Evolutionary conservation across 2,797 vertebrate species (phyloP), one percentile per base, ranked within the genome.

Genomic region (Emydoidea blandingii): DNA sequence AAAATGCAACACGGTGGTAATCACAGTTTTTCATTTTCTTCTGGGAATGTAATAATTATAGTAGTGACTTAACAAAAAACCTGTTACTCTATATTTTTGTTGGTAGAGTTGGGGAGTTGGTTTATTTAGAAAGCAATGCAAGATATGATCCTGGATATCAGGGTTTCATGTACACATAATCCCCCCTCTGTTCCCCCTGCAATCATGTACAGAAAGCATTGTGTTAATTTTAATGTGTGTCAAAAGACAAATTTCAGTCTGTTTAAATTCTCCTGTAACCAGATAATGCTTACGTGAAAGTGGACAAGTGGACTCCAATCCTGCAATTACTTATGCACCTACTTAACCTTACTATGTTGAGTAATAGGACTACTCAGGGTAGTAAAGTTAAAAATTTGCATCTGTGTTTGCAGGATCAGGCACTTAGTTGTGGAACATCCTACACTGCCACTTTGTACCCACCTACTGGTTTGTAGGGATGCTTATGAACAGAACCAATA

Each of bases 131-230:
- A 89, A 90, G 29, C 59, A 54, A 37, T 0, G 1, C 2, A 2
- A 37, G 52, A 1, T 68, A 21, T 68, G 19, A 2, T 1, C 88
- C 34, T 93, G 87, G 25, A 31, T 86, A n/a, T 15, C 37, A 74
- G 23, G 53, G 16, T 83, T 84, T 56, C 14, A 78, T 68, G 2
- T 0, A 83, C 18, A 81, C 91, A 92, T 1, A 2, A 16, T 41
- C 1, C 1, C 4, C 1, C 87, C 95, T 87, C 14, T 52, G 31
- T 31, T 89, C 29, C 85, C 86, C 7, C 27, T 9, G 11, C 25
- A 68, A 56, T 79, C 0, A 9, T 0, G 0, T 57, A 19, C 81
- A 50, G 5, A 49, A 80, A 29, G 4, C 56, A 72, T 86, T 87
- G 12, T 19, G 37, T 41, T 68, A n/a, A 68, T 79, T 29, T 57